Conservation (phyloP, 2,888 invertebrate species). For the Idaea biselata region DNA sequence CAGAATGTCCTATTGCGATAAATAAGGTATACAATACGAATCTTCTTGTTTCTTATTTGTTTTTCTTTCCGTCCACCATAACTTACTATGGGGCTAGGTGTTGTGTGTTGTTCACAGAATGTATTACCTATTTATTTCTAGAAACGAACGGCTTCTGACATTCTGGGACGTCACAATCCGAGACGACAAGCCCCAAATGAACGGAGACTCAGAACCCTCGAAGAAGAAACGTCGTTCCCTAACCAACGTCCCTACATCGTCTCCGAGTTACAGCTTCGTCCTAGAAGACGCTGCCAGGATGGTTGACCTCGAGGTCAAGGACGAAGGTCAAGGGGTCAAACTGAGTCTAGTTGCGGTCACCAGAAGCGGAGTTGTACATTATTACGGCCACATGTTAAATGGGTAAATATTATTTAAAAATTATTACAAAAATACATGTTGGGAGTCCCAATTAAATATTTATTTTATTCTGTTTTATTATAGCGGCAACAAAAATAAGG, state of each 20-base stretch:
- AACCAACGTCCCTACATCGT: conserved; percentile 28
- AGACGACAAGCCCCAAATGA: conserved; percentile 48
- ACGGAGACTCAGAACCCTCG: conserved; percentile 56
- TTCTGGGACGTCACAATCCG: conserved; percentile 72
- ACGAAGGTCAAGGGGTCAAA: conserved; percentile 74
- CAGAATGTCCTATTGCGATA: no score
- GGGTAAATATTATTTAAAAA: conserved; percentile 81
- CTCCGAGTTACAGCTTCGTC: conserved; percentile 80
- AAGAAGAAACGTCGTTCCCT: conserved; percentile 58
- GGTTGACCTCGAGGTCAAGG: conserved; percentile 69
- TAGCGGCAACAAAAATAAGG: no score
- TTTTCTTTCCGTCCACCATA: no score
- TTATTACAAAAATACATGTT: no score
- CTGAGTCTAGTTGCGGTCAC: conserved; percentile 81
- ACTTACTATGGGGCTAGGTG: not conserved
- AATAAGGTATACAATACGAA: no score
- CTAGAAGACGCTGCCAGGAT: conserved; percentile 85
- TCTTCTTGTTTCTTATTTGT: no score
- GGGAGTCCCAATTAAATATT: no score
- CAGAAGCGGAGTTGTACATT: conserved; percentile 88
- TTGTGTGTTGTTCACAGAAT: not conserved
- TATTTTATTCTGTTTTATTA: no score
- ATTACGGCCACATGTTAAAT: conserved; percentile 88
- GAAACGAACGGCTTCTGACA: conserved; percentile 70
- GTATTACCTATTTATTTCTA: conserved; percentile 32